Base-by-base conservation (phyloP, 2,888 invertebrate species). In the Portevinia maculata region DNA sequence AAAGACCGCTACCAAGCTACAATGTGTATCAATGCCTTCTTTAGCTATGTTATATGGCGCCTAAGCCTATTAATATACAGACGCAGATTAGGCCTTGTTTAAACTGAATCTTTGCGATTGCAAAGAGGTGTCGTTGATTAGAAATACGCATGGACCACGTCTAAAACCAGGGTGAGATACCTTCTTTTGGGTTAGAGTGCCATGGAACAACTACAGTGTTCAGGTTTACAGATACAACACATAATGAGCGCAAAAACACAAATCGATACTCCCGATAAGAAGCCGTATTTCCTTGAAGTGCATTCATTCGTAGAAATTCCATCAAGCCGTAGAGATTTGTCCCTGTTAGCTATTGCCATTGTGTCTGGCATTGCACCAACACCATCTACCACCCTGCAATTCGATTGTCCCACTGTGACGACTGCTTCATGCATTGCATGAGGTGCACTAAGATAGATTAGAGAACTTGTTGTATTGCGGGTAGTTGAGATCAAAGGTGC, bases 301-400 rank as follows among this genome's bases (percentile, higher is more conserved):
- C 60, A 71, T 55, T 76, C 81, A 83, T 83, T 76, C 76, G 76
- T 76, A 39, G 70, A 60, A 83, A 39, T 37, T 55, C 44, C 44
- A 44, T 7, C 41, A 53, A 30, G 46, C 53, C 17, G 59, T n/a
- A 28, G 32, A 57, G 8, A 62, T 55, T 59, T 73, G 67, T 79
- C 64, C 74, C 73, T 75, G 71, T 83, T 76, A 76, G 81, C 76
- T 76, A 83, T 76, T 83, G 65, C 76, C 81, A 83, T 76, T 83
- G 65, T 76, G 81, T 83, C 81, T 83, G 34, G 30, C 34, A 62
- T 17, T 62, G 55, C 57, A 62, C 44, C 37, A 28, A 13, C 24
- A 44, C 21, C 37, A 6, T 19, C 19, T n/a, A 24, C 24, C 48
- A 48, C 17, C 1, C 39, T 39, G 39, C 2, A 2, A 8, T 7